Evolutionary conservation across 2,888 invertebrate species (phyloP).

Genomic region (Gymnosoma rotundatum): DNA sequence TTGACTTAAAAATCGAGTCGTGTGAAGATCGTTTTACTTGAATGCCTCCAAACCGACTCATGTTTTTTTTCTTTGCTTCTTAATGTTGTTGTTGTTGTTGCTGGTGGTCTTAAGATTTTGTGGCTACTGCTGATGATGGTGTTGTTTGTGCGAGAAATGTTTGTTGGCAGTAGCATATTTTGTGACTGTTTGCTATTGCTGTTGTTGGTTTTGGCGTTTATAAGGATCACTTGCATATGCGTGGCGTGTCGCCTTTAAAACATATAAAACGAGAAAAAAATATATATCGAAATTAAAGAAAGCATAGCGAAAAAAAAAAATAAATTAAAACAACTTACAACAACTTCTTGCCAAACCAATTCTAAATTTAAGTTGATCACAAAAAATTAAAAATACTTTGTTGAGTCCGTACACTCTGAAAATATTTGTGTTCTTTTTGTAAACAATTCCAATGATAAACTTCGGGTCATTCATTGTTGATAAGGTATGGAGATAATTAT

Average conservation of each 20-base stretch:
- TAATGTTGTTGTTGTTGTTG: constrained; percentile 34
- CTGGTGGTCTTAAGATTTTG: constrained; percentile 41
- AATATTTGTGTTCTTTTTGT: not conserved
- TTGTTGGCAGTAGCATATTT: constrained; percentile 39
- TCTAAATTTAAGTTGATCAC: constrained; percentile 54
- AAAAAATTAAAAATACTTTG: constrained; percentile 29
- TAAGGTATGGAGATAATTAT: too few species aligned
- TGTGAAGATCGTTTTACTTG: constrained; percentile 79
- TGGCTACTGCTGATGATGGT: constrained; percentile 47
- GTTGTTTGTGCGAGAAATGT: constrained; percentile 19
- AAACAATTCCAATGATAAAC: too few species aligned
- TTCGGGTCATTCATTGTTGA: too few species aligned
- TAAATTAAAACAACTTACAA: constrained; percentile 33
- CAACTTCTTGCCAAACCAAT: constrained; percentile 55
- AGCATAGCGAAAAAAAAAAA: constrained; percentile 9
- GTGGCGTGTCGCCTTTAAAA: constrained; percentile 70
- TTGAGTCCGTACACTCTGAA: constrained; percentile 30
- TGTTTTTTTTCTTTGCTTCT: not conserved
- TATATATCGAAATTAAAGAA: constrained; percentile 32
- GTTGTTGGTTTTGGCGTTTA: constrained; percentile 26
- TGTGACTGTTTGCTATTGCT: not conserved
- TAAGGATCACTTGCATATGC: constrained; percentile 69
- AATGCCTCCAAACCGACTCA: constrained; percentile 46
- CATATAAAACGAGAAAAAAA: constrained; percentile 53
- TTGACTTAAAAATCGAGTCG: constrained; percentile 81